These are phyloP conservation scores for Callopanchax toddi DNA, from an alignment of 2,113 vertebrate species.

Conservation along the genomic window DNA sequence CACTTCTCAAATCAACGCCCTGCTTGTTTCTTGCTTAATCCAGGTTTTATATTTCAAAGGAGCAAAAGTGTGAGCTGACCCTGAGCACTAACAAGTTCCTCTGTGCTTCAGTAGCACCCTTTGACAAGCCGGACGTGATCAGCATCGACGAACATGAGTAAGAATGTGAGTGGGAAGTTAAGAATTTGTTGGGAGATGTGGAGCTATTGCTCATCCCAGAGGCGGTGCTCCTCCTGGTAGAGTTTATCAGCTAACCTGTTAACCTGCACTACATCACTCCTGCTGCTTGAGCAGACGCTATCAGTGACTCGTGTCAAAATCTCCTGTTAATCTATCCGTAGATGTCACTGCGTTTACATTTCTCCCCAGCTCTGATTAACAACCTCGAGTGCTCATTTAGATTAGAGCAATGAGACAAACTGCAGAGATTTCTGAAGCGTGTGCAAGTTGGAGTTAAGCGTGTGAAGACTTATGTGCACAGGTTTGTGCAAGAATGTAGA, in stretches of 20 bases:
- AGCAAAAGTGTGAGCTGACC: neutral
- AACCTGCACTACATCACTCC: constrained; percentile 44
- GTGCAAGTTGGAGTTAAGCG: neutral
- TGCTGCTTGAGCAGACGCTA: constrained; percentile 18
- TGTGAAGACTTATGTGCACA: neutral
- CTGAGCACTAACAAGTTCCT: neutral
- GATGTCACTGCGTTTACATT: constrained; percentile 53
- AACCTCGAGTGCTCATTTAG: constrained; percentile 6
- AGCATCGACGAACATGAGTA: constrained; percentile 11
- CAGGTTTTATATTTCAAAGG: constrained; percentile 4
- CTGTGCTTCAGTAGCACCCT: neutral
- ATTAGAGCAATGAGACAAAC: constrained; percentile 12
- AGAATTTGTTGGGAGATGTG: neutral
- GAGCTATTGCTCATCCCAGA: constrained; percentile 31
- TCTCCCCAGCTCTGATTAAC: constrained; percentile 33
- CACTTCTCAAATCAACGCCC: constrained; percentile 19
- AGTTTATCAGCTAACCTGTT: constrained; percentile 50
- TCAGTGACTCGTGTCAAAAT: constrained; percentile 36
- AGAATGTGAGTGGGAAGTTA: constrained; percentile 33
- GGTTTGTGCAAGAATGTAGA: constrained; percentile 1
- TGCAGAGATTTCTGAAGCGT: constrained; percentile 23
- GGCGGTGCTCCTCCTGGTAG: constrained; percentile 27
- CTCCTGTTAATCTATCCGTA: constrained; percentile 31
- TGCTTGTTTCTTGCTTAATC: constrained; percentile 13
- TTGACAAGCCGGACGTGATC: neutral